Conservation (phyloP, 2,113 vertebrate species). For the Plecotus auritus region DNA sequence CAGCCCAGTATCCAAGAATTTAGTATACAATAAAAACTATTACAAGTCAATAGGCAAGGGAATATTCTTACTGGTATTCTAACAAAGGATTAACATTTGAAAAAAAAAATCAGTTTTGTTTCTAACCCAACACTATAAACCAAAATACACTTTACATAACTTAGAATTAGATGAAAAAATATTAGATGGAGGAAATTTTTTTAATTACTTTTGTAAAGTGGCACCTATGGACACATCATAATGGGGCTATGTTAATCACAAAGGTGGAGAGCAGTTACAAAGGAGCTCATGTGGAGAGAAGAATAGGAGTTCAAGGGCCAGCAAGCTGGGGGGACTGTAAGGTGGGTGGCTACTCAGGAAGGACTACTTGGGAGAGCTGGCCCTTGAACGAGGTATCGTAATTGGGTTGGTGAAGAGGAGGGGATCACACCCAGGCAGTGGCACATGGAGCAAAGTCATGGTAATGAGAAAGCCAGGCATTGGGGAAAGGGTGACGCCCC, state of each 20-base stretch:
- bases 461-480: not conserved
- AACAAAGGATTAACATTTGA: not conserved
- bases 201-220: not conserved
- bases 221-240: not conserved
- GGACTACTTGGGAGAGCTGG: not conserved
- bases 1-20: not conserved
- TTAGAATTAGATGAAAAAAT: slow-evolving; percentile 25
- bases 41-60: not conserved
- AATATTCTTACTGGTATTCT: not conserved
- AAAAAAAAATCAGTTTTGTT: not conserved
- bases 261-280: not conserved
- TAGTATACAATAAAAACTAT: not conserved
- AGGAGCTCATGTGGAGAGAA: not conserved
- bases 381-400: not conserved
- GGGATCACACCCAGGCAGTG: not conserved
- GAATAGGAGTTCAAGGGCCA: not conserved
- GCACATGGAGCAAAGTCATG: not conserved
- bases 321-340: not conserved
- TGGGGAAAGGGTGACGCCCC: not conserved
- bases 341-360: not conserved
- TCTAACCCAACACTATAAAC: not conserved
- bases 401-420: not conserved
- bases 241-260: not conserved
- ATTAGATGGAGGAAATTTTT: not conserved
- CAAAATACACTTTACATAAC: not conserved